Evolutionary conservation across 2,797 vertebrate genomes (phyloP), one percentile per base, ranked within the genome.

Genomic region (Podarcis siculus): DNA sequence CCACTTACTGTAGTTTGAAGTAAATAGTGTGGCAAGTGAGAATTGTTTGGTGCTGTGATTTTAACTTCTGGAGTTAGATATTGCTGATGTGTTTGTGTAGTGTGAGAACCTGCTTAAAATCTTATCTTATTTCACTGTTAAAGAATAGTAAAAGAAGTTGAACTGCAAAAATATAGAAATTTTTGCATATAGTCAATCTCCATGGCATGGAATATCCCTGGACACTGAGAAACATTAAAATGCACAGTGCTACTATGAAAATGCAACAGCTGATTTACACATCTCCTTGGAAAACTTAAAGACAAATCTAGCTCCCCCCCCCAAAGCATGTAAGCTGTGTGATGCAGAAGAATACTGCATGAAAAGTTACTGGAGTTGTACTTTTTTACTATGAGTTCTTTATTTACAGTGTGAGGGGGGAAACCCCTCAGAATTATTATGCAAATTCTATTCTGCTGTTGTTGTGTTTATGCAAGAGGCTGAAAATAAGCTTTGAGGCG

Each of bases 401-500:
- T 1, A 61, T 39, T 23, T 45, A 27, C 55, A 32, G 42, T 79
- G 37, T 15, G 37, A 1, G n/a, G 13, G 21, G 3, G 37, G 61
- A n/a, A 71, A 30, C 32, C 49, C 49, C 49, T 55, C 19, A 80
- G 55, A 21, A 27, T 55, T 37, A 25, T 30, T 78, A 27, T 67
- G 32, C 37, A 49, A 80, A 37, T 13, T 12, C 25, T 86, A 7
- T 39, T 58, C 30, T 8, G 42, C 17, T 42, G 12, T 4, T 55
- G 49, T 55, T 55, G 25, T 37, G n/a, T 55, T 25, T 15, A 27
- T 78, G 5, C 66, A 67, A 67, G 37, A 82, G 21, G 10, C 45
- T 25, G 12, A 64, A 32, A 64, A 45, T 92, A 89, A 80, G 45
- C 77, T 83, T 93, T 94, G 93, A 85, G 92, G 87, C 78, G 92